Evolutionary conservation across 2,113 vertebrate genomes (phyloP).

Genomic region (Caloenas nicobarica): DNA sequence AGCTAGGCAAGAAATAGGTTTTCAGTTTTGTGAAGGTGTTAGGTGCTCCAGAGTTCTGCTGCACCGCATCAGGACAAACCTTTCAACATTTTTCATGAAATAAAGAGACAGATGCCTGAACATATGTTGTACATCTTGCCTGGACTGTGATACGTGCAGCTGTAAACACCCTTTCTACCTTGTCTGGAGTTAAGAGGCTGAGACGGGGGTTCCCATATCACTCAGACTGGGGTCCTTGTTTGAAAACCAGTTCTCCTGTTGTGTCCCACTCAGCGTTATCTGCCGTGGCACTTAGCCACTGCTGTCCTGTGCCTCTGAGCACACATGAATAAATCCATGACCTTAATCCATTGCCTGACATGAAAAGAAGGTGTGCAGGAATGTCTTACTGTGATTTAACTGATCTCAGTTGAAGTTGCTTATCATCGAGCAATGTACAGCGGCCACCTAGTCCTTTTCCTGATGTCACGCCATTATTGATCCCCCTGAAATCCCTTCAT

Average conservation of each 20-base stretch:
- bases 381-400: neutral
- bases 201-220: neutral
- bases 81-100: neutral
- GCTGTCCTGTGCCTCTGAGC: neutral
- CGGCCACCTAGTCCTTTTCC: neutral
- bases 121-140: neutral
- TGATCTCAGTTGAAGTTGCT: neutral
- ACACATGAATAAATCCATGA: neutral
- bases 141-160: neutral
- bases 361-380: neutral
- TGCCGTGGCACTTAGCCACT: accelerated
- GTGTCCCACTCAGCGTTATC: no score
- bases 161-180: neutral
- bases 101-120: neutral
- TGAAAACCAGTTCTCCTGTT: neutral
- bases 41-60: neutral
- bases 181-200: neutral
- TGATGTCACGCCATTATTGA: neutral
- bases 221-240: no score
- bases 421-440: accelerated
- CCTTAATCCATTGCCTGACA: neutral
- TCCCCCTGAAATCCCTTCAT: neutral
- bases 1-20: neutral
- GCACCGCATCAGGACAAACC: neutral
- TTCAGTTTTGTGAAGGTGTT: neutral